Conservation (phyloP, 2,113 vertebrate species). For the Glaucidium brasilianum region DNA sequence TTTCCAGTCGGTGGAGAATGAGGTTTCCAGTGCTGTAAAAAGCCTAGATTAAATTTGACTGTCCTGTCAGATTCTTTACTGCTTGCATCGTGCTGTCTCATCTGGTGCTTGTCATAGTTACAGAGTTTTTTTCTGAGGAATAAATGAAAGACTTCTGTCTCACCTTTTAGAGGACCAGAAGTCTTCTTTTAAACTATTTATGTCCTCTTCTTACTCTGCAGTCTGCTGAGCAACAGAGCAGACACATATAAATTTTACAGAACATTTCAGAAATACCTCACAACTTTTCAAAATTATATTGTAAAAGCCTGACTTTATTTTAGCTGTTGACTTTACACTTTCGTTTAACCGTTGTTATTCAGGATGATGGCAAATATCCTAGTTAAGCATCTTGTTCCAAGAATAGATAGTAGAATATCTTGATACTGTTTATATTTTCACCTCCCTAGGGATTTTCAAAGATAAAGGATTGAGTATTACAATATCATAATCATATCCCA, state of each 20-base stretch:
- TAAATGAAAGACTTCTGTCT: constrained; percentile 10
- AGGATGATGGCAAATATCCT: background rate
- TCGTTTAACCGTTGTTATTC: background rate
- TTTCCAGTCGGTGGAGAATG: background rate
- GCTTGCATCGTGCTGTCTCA: background rate
- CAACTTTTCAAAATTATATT: background rate
- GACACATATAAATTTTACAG: background rate
- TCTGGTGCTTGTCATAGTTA: background rate
- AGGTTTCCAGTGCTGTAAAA: background rate
- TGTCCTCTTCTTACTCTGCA: background rate
- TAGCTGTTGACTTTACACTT: background rate
- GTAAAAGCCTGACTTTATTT: background rate
- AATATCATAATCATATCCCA: background rate
- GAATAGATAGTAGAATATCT: background rate
- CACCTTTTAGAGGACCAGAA: background rate
- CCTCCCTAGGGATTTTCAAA: background rate
- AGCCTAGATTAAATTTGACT: background rate
- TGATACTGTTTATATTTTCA: background rate
- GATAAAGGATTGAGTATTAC: background rate
- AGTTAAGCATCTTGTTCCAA: background rate
- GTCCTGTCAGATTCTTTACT: background rate
- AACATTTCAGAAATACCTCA: background rate
- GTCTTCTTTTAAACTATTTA: background rate
- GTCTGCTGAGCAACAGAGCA: background rate
- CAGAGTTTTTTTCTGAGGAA: background rate